Percentiles rank a stretch among this genome's conserved stretches.
Evolutionary conservation across 2,888 invertebrate species (phyloP).

Genomic region (Meganola albula): DNA sequence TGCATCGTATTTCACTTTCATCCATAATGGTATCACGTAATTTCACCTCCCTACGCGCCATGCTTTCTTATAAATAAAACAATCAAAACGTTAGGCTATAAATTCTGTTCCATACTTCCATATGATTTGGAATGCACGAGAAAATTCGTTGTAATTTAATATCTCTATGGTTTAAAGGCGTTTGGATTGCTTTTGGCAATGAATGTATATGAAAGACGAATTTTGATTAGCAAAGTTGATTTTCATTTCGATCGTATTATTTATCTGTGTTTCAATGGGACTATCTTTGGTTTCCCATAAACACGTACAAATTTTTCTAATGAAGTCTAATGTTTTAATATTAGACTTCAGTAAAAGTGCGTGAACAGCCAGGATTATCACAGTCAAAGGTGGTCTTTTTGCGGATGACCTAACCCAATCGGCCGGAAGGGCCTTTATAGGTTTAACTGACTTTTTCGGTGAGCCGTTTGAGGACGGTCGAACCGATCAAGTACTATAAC

Average conservation of each 20-base stretch:
- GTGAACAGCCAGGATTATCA: no score
- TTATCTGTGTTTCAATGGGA: background rate
- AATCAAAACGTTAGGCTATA: constrained; percentile 70
- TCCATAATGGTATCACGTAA: constrained; percentile 76
- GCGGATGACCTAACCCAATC: no score
- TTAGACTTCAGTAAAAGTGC: no score
- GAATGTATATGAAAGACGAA: constrained; percentile 40
- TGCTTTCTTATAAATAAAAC: constrained; percentile 76
- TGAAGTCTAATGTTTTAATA: no score
- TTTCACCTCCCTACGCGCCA: constrained; percentile 69
- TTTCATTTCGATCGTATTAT: constrained; percentile 3
- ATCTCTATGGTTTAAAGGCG: constrained; percentile 60
- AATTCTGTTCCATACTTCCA: constrained; percentile 63
- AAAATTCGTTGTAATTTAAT: constrained; percentile 63
- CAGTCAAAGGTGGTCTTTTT: no score
- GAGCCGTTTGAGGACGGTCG: no score
- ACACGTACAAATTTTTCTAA: no score
- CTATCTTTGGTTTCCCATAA: no score
- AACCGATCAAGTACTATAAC: no score
- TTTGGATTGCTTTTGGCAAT: constrained; percentile 46
- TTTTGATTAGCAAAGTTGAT: constrained; percentile 25
- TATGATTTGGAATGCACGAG: constrained; percentile 40
- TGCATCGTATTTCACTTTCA: constrained; percentile 72
- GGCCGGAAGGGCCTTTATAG: no score
- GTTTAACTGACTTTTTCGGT: no score